Evolutionary conservation across 2,113 vertebrate genomes (phyloP).

Genomic region (Chauna torquata): DNA sequence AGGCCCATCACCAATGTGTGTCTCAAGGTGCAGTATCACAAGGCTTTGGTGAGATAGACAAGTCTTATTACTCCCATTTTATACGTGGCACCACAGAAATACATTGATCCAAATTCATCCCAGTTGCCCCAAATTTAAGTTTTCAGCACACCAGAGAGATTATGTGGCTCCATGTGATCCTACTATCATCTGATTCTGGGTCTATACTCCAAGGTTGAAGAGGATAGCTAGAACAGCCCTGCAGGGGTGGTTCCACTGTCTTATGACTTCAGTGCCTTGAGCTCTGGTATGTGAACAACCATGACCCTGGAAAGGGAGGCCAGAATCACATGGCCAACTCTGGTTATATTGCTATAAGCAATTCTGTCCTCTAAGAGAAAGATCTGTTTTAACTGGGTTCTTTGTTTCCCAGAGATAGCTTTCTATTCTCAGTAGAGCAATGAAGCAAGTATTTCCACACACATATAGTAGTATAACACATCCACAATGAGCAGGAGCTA

Average conservation of each 20-base stretch:
- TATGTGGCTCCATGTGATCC: neutral
- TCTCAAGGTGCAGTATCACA: neutral
- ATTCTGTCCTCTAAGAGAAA: neutral
- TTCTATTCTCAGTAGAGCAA: neutral
- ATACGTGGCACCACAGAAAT: neutral
- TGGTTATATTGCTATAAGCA: neutral
- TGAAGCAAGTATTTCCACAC: neutral
- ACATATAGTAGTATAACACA: neutral
- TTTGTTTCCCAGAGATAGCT: neutral
- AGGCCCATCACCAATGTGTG: neutral
- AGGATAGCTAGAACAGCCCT: neutral
- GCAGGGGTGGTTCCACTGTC: neutral
- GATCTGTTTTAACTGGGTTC: neutral
- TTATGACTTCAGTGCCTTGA: neutral
- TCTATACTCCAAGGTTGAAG: neutral
- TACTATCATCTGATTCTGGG: neutral
- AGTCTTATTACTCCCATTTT: neutral
- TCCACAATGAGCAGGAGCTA: neutral
- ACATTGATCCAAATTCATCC: neutral
- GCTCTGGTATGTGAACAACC: neutral
- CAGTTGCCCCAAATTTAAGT: neutral
- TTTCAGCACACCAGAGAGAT: neutral
- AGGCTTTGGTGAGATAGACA: neutral
- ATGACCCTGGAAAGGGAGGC: neutral
- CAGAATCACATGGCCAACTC: neutral